phyloP scores from a whole-genome alignment of 2,797 vertebrate species.

The Sylvilagus floridanus region DNA sequence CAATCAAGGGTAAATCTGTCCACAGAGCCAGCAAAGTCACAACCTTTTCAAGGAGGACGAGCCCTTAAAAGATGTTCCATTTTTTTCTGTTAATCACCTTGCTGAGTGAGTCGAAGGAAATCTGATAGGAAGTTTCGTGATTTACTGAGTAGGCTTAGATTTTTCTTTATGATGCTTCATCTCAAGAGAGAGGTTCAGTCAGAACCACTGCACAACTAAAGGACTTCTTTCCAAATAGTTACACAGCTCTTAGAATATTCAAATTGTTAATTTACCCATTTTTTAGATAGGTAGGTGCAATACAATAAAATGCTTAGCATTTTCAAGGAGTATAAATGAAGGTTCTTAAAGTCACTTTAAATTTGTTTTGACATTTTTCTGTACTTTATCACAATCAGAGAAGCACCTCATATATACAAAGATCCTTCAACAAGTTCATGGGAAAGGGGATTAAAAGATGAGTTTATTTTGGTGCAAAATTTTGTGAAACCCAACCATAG shows the following conservation, averaged over 20 bases:
- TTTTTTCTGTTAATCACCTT: constrained; percentile 56
- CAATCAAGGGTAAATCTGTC: constrained; percentile 33
- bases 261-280: constrained; percentile 71
- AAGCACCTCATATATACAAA: constrained; percentile 47
- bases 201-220: constrained; percentile 62
- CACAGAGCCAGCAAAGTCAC: background rate
- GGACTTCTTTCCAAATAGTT: constrained; percentile 68
- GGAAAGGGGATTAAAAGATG: no score
- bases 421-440: no score
- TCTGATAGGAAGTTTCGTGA: constrained; percentile 62
- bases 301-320: constrained; percentile 73
- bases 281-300: constrained; percentile 81
- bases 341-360: constrained; percentile 63
- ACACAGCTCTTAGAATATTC: constrained; percentile 62
- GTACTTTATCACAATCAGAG: constrained; percentile 60
- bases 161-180: constrained; percentile 63
- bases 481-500: no score
- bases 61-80: background rate
- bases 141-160: constrained; percentile 71
- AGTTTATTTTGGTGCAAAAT: no score
- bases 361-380: constrained; percentile 70
- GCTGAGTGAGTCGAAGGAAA: constrained; percentile 72
- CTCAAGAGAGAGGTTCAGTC: constrained; percentile 71
- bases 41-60: constrained; percentile 11
- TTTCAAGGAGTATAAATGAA: constrained; percentile 77